Evolutionary conservation across 2,888 invertebrate species (phyloP), one percentile per base, ranked within the genome.

Genomic region (Melitaea athalia): DNA sequence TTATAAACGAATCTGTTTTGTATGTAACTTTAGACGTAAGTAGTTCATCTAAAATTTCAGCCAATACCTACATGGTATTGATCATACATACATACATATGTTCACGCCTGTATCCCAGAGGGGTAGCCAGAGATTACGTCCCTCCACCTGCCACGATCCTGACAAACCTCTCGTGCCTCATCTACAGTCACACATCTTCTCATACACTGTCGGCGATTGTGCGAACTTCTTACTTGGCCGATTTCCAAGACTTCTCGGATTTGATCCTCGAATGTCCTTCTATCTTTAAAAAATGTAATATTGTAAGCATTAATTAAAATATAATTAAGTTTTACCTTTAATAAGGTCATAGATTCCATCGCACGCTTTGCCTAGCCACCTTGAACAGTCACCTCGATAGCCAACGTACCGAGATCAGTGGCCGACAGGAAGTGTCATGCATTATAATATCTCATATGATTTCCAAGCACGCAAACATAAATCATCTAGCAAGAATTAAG

Each of bases 361-460:
- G 59, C 67, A 62, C 59, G 52, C 67, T 62, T 59, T 24, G 33
- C 31, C 66, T 49, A 63, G 33, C 52, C 69, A 64, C 69, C 72
- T 72, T 70, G 71, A 65, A 57, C 65, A 61, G 68, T 68, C 69
- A 63, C 72, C 69, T 69, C 72, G 67, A 65, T 72, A 68, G 63
- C 67, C 72, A 68, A 59, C 53, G 67, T 67, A 72, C 72, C 68
- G 70, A 67, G 68, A 72, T 72, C 70, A 65, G 64, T 70, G 61
- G 59, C 70, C 71, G 69, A 63, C 61, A 70, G 72, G 72, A 72
- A 72, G 72, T 72, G 72, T 68, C 70, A 61, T 68, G 70, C 70
- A 72, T 72, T 70, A 70, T 65, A 70, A 72, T 70, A 70, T 68
- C 70, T 65, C 57, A 67, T 68, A 72, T 50, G 63, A 65, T 72